Conservation (phyloP, 2,113 vertebrate genomes). For the Stigmatopora nigra region DNA sequence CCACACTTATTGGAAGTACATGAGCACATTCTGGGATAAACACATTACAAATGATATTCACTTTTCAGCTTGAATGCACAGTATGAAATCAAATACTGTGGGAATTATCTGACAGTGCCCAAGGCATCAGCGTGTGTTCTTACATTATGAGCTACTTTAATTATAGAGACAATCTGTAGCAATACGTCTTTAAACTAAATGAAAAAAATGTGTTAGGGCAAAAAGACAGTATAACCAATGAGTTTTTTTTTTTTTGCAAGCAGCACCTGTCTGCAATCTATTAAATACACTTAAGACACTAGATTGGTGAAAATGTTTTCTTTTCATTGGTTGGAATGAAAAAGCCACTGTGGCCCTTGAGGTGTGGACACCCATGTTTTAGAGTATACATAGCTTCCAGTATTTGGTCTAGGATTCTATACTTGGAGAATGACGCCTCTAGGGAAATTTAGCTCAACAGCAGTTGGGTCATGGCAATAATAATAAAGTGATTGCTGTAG, state of each 20-base stretch:
- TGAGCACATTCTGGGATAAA: constrained; percentile 2
- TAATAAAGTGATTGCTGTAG: constrained; percentile 16
- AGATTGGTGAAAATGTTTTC: too few species aligned
- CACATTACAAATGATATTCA: neutral
- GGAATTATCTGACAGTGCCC: neutral
- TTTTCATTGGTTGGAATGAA: too few species aligned
- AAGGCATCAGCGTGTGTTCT: neutral
- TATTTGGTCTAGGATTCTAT: too few species aligned
- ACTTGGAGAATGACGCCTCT: neutral
- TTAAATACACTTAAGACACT: too few species aligned
- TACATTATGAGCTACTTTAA: neutral
- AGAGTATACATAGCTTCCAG: too few species aligned
- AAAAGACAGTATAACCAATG: too few species aligned
- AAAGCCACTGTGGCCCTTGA: too few species aligned
- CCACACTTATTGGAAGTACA: neutral
- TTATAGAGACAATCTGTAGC: neutral
- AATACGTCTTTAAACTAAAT: too few species aligned
- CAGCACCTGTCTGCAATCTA: too few species aligned
- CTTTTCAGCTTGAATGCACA: neutral
- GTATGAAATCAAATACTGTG: neutral
- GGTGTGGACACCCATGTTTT: too few species aligned
- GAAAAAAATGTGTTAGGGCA: too few species aligned
- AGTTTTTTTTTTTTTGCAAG: too few species aligned
- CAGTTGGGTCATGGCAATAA: constrained; percentile 15
- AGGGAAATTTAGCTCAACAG: constrained; percentile 29